Evolutionary conservation across 2,797 vertebrate genomes (phyloP).

Genomic region (Parotocinclus haroldoi): DNA sequence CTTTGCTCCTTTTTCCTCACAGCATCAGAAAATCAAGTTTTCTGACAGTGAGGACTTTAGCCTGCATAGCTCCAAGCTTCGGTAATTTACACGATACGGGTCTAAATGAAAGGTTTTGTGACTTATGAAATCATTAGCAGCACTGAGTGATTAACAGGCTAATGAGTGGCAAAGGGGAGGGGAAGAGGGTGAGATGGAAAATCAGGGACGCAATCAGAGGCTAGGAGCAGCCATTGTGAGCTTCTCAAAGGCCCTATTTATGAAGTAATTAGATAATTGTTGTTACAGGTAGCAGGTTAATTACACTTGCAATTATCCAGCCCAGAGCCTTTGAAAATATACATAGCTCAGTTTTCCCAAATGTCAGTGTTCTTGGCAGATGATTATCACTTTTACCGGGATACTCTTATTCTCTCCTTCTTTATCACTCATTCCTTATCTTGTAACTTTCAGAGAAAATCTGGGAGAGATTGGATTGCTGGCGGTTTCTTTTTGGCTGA

Average conservation of each 20-base stretch:
- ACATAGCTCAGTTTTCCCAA: constrained; percentile 47
- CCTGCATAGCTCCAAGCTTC: constrained; percentile 1
- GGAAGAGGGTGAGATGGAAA: constrained; percentile 32
- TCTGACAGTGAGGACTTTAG: constrained; percentile 4
- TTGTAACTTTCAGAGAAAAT: constrained; percentile 41
- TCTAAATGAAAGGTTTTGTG: constrained; percentile 48
- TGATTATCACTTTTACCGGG: constrained; percentile 52
- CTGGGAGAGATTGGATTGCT: constrained; percentile 34
- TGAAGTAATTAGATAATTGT: constrained; percentile 67
- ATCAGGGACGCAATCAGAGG: constrained; percentile 40
- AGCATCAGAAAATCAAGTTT: neutral
- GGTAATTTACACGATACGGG: constrained; percentile 8
- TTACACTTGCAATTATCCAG: constrained; percentile 58
- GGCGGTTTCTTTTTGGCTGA: constrained; percentile 50
- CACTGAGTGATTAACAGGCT: constrained; percentile 55
- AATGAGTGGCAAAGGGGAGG: constrained; percentile 49
- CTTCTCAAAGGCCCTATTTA: constrained; percentile 55
- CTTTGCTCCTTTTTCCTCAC: neutral
- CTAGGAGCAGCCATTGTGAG: constrained; percentile 47
- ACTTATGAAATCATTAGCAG: constrained; percentile 57
- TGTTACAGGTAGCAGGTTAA: constrained; percentile 68
- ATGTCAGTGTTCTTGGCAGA: constrained; percentile 56
- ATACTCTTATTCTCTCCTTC: neutral
- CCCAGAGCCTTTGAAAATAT: constrained; percentile 57
- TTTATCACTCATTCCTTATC: constrained; percentile 11